Conservation (phyloP, 2,888 invertebrate genomes). For the Agrochola circellaris region DNA sequence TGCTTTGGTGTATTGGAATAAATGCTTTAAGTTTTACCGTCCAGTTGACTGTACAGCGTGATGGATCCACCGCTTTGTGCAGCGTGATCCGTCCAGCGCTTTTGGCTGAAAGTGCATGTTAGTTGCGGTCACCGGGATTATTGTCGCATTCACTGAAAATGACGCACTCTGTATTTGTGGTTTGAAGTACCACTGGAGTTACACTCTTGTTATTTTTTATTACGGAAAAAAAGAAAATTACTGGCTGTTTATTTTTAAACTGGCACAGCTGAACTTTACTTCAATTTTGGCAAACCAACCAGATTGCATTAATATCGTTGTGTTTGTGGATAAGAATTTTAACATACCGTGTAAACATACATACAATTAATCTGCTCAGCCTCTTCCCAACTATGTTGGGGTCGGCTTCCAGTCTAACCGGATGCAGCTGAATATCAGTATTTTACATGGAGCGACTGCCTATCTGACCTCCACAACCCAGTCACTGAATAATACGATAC, state of each 20-base stretch:
- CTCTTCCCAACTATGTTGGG: too few relatives aligned
- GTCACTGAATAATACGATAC: too few relatives aligned
- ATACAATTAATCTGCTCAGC: too few relatives aligned
- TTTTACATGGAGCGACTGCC: too few relatives aligned
- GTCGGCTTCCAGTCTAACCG: too few relatives aligned
- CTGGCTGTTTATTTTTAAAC: not conserved
- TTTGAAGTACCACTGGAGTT: not conserved
- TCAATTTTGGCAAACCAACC: too few relatives aligned
- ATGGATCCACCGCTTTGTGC: slow-evolving; percentile 33
- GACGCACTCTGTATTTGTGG: slow-evolving; percentile 32
- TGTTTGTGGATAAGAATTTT: not conserved
- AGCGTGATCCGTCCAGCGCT: slow-evolving; percentile 30
- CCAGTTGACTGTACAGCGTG: slow-evolving; percentile 17
- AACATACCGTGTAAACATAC: not conserved
- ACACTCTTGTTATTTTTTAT: not conserved
- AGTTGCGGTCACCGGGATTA: slow-evolving; percentile 36
- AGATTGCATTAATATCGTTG: not conserved
- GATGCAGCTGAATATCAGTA: too few relatives aligned
- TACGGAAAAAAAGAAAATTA: not conserved
- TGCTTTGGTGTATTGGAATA: too few relatives aligned
- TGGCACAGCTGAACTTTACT: too few relatives aligned
- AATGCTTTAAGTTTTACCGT: too few relatives aligned
- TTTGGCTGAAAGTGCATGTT: slow-evolving; percentile 29
- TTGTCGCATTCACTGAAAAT: slow-evolving; percentile 12
- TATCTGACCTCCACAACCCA: too few relatives aligned